phyloP scores from a whole-genome alignment of 2,113 vertebrate genomes.

The Charadrius vociferus region DNA sequence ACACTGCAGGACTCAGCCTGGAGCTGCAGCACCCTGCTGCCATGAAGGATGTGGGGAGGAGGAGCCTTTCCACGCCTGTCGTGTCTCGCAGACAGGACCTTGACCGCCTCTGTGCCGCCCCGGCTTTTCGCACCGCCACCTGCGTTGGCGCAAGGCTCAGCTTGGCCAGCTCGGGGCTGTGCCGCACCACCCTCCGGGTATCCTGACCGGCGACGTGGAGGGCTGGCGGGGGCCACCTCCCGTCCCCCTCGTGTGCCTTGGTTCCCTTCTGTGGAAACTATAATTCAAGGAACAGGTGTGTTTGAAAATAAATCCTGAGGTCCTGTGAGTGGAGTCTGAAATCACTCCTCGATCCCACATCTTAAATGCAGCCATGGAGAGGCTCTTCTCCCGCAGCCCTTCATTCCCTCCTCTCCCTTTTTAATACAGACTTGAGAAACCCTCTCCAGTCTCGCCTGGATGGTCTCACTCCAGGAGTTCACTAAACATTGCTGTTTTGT shows the following conservation, averaged over 20 bases:
- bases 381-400: neutral
- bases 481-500: neutral
- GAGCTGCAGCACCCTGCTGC: neutral
- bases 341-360: neutral
- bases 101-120: neutral
- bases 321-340: neutral
- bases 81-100: neutral
- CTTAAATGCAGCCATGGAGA: neutral
- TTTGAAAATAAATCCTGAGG: neutral
- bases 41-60: neutral
- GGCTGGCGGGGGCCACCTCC: neutral
- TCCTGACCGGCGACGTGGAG: fast-evolving
- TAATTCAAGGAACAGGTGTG: neutral
- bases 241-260: fast-evolving
- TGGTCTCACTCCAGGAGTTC: neutral
- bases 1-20: neutral
- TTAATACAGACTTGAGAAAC: neutral
- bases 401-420: neutral
- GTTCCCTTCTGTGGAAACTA: neutral
- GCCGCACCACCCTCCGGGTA: neutral
- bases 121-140: neutral
- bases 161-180: neutral
- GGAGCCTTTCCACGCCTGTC: neutral
- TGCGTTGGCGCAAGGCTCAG: neutral
- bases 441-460: neutral